These are phyloP conservation scores for Hoplias malabaricus DNA, from an alignment of 2,113 vertebrate species.

Conservation along the genomic window DNA sequence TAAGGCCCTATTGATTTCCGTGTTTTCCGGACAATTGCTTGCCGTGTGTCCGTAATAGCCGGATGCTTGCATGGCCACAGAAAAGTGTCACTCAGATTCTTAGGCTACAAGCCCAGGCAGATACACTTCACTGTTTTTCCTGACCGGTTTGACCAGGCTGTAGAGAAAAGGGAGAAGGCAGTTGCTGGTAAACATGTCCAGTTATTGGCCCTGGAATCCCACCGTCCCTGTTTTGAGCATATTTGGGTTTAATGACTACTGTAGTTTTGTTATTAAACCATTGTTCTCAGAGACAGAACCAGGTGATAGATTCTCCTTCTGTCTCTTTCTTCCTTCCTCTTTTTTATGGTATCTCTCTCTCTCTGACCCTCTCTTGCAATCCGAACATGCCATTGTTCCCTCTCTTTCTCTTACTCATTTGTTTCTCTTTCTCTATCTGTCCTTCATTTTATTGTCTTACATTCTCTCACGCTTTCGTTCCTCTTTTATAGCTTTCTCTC, in stretches of 20 bases:
- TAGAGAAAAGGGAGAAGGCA: slow-evolving; percentile 8
- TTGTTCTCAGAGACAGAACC: slow-evolving; percentile 9
- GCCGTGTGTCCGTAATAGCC: slow-evolving; percentile 30
- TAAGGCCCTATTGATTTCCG: slow-evolving; percentile 50
- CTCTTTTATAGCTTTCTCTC: too few species aligned
- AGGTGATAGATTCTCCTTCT: neutral
- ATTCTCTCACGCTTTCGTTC: too few species aligned
- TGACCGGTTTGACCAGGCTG: slow-evolving; percentile 41
- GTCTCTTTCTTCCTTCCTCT: slow-evolving; percentile 15
- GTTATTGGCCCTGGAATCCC: slow-evolving; percentile 36
- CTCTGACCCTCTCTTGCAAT: slow-evolving; percentile 24
- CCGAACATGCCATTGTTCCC: too few species aligned
- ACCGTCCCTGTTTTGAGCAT: slow-evolving; percentile 29
- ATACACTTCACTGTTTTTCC: neutral
- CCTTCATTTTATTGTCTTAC: slow-evolving; percentile 6
- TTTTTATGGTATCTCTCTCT: neutral
- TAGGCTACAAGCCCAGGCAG: neutral
- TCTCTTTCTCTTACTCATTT: slow-evolving; percentile 1
- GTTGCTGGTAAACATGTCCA: slow-evolving; percentile 29
- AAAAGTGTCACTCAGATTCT: neutral
- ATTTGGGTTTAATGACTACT: slow-evolving; percentile 8
- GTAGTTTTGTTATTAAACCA: slow-evolving; percentile 34
- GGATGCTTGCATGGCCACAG: neutral
- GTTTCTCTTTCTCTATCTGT: slow-evolving; percentile 4
- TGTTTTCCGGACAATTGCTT: slow-evolving; percentile 31